Evolutionary conservation across 2,888 invertebrate genomes (phyloP).

Genomic region (Zootermopsis nevadensis): DNA sequence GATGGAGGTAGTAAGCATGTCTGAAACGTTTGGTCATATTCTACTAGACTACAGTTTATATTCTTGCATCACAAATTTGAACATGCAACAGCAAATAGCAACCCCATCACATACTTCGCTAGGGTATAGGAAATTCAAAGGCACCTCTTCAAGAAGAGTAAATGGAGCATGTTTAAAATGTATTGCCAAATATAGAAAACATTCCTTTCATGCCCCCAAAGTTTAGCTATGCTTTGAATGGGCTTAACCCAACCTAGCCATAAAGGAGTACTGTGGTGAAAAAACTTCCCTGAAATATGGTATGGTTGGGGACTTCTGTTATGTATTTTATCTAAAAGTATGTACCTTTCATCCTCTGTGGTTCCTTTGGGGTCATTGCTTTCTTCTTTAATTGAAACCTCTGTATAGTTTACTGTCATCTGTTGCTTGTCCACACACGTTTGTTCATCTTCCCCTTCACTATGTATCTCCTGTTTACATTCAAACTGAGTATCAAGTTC

Average conservation of each 20-base stretch:
- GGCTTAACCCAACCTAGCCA: too few relatives aligned
- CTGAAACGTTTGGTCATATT: too few relatives aligned
- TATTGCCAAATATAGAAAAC: neutral
- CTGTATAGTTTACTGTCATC: neutral
- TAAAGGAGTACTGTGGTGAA: too few relatives aligned
- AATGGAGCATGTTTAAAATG: too few relatives aligned
- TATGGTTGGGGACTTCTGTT: neutral
- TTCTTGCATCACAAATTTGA: too few relatives aligned
- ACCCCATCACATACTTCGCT: too few relatives aligned
- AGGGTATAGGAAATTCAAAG: too few relatives aligned
- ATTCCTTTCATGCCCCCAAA: neutral
- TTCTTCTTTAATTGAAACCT: slow-evolving; percentile 25
- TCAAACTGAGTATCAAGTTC: neutral
- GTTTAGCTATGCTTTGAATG: too few relatives aligned
- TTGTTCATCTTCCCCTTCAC: slow-evolving; percentile 17
- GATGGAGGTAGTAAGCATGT: too few relatives aligned
- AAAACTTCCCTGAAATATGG: neutral
- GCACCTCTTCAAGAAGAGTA: too few relatives aligned
- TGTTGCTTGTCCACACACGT: neutral
- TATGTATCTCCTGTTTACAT: slow-evolving; percentile 13
- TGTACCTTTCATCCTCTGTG: slow-evolving; percentile 49
- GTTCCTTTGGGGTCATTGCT: slow-evolving; percentile 37
- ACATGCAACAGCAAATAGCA: too few relatives aligned
- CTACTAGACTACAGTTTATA: too few relatives aligned
- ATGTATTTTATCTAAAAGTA: neutral